Conservation (phyloP, 2,888 invertebrate genomes). For the Cactoblastis cactorum region DNA sequence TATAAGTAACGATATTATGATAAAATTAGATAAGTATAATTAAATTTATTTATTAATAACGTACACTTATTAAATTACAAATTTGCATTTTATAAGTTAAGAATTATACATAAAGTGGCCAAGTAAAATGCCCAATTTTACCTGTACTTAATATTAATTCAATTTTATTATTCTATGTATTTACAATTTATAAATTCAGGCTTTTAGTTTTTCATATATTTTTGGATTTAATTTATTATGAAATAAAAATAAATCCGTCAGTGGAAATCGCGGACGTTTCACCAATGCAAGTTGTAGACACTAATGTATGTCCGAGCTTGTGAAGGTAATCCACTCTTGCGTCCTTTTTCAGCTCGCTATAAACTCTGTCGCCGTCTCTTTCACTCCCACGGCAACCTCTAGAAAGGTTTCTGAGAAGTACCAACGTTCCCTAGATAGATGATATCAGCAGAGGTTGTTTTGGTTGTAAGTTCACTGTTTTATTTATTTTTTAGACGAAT, state of each 20-base stretch:
- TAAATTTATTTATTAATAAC: too few relatives aligned
- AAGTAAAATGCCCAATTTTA: too few relatives aligned
- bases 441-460: conserved; percentile 44
- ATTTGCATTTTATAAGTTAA: too few relatives aligned
- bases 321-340: conserved; percentile 60
- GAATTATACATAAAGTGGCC: too few relatives aligned
- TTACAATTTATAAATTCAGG: too few relatives aligned
- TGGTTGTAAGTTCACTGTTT: conserved; percentile 37
- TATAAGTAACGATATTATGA: too few relatives aligned
- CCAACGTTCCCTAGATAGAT: conserved; percentile 40
- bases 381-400: conserved; percentile 46
- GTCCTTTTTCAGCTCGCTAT: conserved; percentile 32
- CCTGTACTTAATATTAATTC: too few relatives aligned
- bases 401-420: conserved; percentile 58
- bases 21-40: too few relatives aligned
- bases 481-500: conserved; percentile 7
- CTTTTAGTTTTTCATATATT: not conserved
- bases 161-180: too few relatives aligned
- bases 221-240: not conserved
- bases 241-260: conserved; percentile 28
- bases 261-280: conserved; percentile 3
- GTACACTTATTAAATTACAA: too few relatives aligned
- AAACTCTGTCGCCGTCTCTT: conserved; percentile 26
- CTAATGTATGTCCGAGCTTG: conserved; percentile 39
- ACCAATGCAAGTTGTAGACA: conserved; percentile 13